Evolutionary conservation across 2,113 vertebrate species (phyloP), one percentile per base, ranked within the genome.

Genomic region (Oreotrochilus melanogaster): DNA sequence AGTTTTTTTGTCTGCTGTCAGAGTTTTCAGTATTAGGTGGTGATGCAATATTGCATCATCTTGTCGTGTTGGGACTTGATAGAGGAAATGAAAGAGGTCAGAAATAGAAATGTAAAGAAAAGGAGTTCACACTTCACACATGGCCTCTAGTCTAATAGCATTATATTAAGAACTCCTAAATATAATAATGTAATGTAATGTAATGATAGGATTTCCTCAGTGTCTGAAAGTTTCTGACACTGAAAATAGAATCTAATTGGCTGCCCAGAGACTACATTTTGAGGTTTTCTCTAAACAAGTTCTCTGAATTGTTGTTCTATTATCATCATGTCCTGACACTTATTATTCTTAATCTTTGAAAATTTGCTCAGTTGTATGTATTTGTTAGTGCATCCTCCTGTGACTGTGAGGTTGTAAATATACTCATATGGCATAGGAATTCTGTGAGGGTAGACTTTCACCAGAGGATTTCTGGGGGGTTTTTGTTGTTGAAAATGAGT

Each of bases 31-130:
- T 72, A 74, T 88, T 80, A 86, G 71, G 39, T 51, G 75, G 64
- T 92, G 90, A 90, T 94, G 95, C 92, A 96, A 94, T 84, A 93
- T 96, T 96, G 93, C 94, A 96, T 96, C 96, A 95, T 94, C 53
- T 88, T 73, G 74, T 92, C 62, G 61, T 84, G 35, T 13, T 89
- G 56, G 27, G 56, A 76, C 75, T 92, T 88, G 60, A 73, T 61
- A 95, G 60, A 80, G 82, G 90, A 94, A 96, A 80, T 7, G 12
- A 93, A 96, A 95, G 48, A 78, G 35, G 35, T 90, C 75, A 86
- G 82, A 93, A 96, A 76, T 64, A 96, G 92, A 93, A 92, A 86
- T 37, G 33, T 64, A 83, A 75, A 91, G 69, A 75, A 81, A 91
- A 92, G 45, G 48, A 87, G 35, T 48, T 88, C 43, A 60, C n/a